These are phyloP conservation scores for Tribolium freemani DNA, from an alignment of 2,888 invertebrate genomes.

Conservation along the genomic window DNA sequence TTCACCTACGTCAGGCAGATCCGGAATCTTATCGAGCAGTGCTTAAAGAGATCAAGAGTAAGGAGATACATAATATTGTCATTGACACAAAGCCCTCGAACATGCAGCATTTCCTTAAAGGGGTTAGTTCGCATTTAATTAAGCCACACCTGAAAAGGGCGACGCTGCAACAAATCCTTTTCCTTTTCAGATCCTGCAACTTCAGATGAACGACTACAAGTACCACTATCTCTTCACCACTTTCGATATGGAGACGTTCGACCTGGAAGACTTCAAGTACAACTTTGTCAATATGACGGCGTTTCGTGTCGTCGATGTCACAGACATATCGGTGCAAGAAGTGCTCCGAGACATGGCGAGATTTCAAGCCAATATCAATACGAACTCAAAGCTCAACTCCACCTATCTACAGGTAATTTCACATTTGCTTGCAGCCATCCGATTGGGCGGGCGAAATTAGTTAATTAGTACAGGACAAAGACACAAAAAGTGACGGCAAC, in stretches of 20 bases:
- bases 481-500: background rate
- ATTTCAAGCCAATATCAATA: constrained; percentile 70
- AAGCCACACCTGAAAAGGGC: background rate
- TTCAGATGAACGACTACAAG: constrained; percentile 89
- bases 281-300: constrained; percentile 84
- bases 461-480: background rate
- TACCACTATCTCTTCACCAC: constrained; percentile 88
- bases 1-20: constrained; percentile 78
- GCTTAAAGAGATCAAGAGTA: constrained; percentile 80
- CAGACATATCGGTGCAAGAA: constrained; percentile 76
- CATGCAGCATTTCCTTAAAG: constrained; percentile 81
- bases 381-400: constrained; percentile 58
- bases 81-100: constrained; percentile 82
- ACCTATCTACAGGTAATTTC: constrained; percentile 64
- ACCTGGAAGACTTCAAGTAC: constrained; percentile 81
- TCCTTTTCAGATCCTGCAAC: constrained; percentile 77
- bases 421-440: background rate
- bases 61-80: constrained; percentile 83
- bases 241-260: constrained; percentile 77
- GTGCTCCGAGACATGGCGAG: constrained; percentile 80
- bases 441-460: background rate
- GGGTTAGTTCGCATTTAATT: constrained; percentile 71
- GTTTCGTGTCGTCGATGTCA: constrained; percentile 80
- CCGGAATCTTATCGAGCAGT: constrained; percentile 77
- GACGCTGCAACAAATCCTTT: constrained; percentile 25